phyloP scores from a whole-genome alignment of 2,797 vertebrate genomes.

The Pangasius macronema region DNA sequence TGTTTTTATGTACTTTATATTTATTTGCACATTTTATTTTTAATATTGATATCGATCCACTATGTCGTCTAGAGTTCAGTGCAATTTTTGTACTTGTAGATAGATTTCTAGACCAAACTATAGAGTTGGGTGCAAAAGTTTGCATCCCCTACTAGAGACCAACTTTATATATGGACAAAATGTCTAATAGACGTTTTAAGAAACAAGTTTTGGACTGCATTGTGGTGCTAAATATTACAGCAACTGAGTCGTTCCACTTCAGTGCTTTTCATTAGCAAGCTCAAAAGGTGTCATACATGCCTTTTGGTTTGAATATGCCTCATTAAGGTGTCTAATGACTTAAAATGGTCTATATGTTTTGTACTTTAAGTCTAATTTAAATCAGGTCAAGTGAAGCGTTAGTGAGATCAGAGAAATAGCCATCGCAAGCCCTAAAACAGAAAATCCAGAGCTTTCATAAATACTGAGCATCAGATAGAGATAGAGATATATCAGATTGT shows the following conservation, averaged over 20 bases:
- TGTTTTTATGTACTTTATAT: background rate
- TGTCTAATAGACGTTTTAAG: too few relatives aligned
- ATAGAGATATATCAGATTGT: background rate
- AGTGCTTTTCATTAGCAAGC: background rate
- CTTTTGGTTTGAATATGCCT: background rate
- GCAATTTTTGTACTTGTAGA: background rate
- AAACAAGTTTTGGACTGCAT: too few relatives aligned
- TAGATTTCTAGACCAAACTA: background rate
- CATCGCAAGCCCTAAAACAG: background rate
- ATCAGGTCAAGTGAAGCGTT: background rate
- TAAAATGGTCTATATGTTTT: background rate
- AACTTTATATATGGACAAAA: too few relatives aligned
- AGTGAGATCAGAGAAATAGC: background rate
- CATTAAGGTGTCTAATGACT: background rate
- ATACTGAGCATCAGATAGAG: background rate
- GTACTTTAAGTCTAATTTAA: background rate
- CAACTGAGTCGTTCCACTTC: background rate
- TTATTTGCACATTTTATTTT: background rate
- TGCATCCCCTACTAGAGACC: too few relatives aligned
- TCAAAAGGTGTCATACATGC: background rate
- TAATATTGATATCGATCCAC: background rate
- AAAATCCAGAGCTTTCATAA: background rate
- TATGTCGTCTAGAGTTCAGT: background rate
- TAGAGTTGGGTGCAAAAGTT: background rate
- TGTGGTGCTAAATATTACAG: background rate